These are phyloP conservation scores for Syngnathus typhle DNA, from an alignment of 2,113 vertebrate genomes.

Conservation along the genomic window DNA sequence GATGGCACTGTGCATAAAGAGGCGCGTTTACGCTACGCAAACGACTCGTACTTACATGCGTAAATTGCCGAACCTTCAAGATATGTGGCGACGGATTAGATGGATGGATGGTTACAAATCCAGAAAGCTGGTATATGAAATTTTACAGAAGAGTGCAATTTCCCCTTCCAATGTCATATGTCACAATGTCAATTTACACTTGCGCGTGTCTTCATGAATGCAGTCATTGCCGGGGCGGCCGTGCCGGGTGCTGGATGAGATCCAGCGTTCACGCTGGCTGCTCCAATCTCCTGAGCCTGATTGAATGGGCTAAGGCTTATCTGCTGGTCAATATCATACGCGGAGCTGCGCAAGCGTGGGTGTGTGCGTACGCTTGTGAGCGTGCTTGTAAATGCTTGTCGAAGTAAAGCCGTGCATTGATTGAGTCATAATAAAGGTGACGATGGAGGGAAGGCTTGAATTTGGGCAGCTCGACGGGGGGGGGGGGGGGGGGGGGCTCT, in stretches of 20 bases:
- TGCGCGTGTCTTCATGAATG: constrained; percentile 53
- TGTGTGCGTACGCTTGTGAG: constrained; percentile 64
- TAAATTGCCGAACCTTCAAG: neutral
- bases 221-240: constrained; percentile 46
- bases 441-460: constrained; percentile 44
- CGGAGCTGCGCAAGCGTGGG: constrained; percentile 59
- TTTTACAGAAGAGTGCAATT: too few species aligned
- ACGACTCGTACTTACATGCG: too few species aligned
- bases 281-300: constrained; percentile 62
- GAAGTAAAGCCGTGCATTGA: constrained; percentile 71
- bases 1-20: neutral
- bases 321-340: constrained; percentile 69
- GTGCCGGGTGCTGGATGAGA: constrained; percentile 49
- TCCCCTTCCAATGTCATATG: too few species aligned
- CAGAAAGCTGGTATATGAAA: too few species aligned
- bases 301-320: constrained; percentile 67
- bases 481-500: neutral
- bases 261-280: constrained; percentile 53
- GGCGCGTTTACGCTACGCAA: too few species aligned
- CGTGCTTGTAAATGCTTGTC: constrained; percentile 73
- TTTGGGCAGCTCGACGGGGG: constrained; percentile 21
- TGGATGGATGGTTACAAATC: too few species aligned
- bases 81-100: too few species aligned
- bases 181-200: too few species aligned
- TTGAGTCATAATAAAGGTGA: constrained; percentile 70